Conservation (phyloP, 2,888 invertebrate genomes). For the Atethmia centrago region DNA sequence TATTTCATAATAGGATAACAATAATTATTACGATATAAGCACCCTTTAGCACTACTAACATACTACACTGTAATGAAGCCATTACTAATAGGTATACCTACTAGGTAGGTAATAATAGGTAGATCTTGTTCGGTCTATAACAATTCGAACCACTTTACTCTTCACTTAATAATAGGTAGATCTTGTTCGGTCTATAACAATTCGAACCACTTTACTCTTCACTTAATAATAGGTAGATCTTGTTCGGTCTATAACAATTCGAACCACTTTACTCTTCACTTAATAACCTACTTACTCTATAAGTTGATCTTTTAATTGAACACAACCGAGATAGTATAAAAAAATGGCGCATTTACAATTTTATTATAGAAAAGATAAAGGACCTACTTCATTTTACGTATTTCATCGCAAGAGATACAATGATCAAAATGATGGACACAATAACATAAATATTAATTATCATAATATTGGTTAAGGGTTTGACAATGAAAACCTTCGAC, state of each 20-base stretch:
- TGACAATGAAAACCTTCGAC: background rate
- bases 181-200: too few relatives aligned
- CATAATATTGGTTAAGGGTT: background rate
- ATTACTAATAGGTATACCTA: background rate
- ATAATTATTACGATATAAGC: background rate
- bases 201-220: too few relatives aligned
- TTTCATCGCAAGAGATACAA: background rate
- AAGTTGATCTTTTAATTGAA: conserved; percentile 1
- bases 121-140: too few relatives aligned
- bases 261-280: background rate
- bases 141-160: too few relatives aligned
- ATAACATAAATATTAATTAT: background rate
- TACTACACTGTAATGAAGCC: background rate
- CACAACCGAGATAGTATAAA: too few relatives aligned
- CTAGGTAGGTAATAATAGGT: too few relatives aligned
- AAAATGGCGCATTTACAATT: background rate
- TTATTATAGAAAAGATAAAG: background rate
- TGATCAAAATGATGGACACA: background rate
- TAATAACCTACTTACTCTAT: background rate
- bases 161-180: too few relatives aligned
- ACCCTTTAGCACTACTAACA: background rate
- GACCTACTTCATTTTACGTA: background rate
- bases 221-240: background rate
- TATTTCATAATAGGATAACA: background rate
- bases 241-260: background rate